These are phyloP conservation scores for Apis cerana DNA, from an alignment of 1,140 invertebrate species.

Conservation along the genomic window DNA sequence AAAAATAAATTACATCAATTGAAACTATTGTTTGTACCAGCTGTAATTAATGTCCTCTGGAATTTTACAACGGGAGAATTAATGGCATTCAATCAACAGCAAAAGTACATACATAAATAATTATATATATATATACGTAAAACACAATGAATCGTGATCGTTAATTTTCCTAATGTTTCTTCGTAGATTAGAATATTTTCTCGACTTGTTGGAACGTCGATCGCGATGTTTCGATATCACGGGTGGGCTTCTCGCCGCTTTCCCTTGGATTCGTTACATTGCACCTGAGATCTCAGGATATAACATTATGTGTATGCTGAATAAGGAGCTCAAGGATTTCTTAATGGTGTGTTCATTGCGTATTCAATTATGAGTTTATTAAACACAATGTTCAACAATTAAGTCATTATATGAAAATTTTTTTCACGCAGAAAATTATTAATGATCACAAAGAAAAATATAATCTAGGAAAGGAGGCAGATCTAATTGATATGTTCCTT, in stretches of 20 bases:
- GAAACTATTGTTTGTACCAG: slow-evolving; percentile 80
- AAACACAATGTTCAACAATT: neutral
- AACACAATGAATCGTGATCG: neutral
- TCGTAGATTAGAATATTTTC: slow-evolving; percentile 39
- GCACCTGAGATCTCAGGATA: slow-evolving; percentile 86
- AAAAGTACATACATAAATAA: slow-evolving; percentile 58
- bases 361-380: slow-evolving; percentile 14
- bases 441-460: slow-evolving; percentile 83
- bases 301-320: slow-evolving; percentile 84
- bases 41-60: slow-evolving; percentile 90
- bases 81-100: slow-evolving; percentile 71
- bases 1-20: slow-evolving; percentile 74
- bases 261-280: slow-evolving; percentile 87
- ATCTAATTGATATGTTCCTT: slow-evolving; percentile 91
- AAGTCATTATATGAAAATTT: neutral
- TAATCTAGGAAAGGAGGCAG: slow-evolving; percentile 80
- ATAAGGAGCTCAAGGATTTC: slow-evolving; percentile 83
- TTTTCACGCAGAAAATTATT: slow-evolving; percentile 81
- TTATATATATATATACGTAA: neutral
- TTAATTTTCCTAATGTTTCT: neutral
- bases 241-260: slow-evolving; percentile 85
- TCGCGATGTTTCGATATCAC: slow-evolving; percentile 86
- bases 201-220: slow-evolving; percentile 81
- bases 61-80: slow-evolving; percentile 85
- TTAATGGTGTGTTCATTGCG: slow-evolving; percentile 78